Percentiles rank a stretch among this genome's conserved stretches.
Evolutionary conservation across 2,113 vertebrate genomes (phyloP).

Genomic region (Alethe castanea): DNA sequence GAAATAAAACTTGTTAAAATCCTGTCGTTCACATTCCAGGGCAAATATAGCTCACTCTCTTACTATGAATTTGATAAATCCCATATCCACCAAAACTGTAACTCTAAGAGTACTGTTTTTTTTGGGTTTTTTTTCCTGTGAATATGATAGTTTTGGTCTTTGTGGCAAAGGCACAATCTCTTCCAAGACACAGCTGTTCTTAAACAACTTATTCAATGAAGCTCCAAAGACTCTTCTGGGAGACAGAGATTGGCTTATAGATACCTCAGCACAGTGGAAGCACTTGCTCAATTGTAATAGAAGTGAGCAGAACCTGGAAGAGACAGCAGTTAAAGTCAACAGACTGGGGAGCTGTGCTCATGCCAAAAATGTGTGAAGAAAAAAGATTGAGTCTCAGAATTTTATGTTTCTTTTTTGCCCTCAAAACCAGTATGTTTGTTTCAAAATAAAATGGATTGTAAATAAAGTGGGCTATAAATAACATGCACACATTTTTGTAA

Average conservation of each 20-base stretch:
- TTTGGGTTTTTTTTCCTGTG: not conserved
- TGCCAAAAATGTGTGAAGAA: not conserved
- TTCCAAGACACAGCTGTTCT: not conserved
- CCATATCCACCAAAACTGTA: not conserved
- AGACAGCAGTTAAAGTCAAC: not conserved
- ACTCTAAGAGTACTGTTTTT: too few relatives aligned
- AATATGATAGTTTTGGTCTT: not conserved
- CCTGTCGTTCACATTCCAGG: not conserved
- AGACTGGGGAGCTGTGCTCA: not conserved
- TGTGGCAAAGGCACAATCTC: not conserved
- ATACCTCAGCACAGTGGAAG: not conserved
- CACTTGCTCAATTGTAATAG: not conserved
- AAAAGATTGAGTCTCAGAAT: accelerated
- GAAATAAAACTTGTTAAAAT: not conserved
- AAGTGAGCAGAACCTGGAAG: not conserved
- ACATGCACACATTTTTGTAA: not conserved
- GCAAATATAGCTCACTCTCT: not conserved
- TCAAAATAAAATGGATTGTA: not conserved
- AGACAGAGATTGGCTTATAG: not conserved
- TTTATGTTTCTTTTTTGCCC: not conserved
- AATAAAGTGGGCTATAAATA: not conserved
- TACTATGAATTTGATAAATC: not conserved
- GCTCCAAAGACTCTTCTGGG: not conserved
- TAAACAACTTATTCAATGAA: not conserved
- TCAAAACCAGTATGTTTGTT: not conserved